Base-by-base conservation (phyloP, 2,113 vertebrate genomes). In the Leptodactylus fuscus region DNA sequence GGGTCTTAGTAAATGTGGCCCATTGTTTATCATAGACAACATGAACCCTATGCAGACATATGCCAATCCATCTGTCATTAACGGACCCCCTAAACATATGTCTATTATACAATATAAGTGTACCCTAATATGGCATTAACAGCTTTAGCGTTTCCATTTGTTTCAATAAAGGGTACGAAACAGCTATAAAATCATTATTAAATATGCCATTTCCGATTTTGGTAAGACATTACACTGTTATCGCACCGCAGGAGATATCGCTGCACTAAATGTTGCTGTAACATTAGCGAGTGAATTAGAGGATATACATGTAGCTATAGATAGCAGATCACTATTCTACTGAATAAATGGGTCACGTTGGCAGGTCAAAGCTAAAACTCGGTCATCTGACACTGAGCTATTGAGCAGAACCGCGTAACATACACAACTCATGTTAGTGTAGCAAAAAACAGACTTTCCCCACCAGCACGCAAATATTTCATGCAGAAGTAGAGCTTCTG, bases 401-500 rank as follows among this genome's bases (percentile, higher is more conserved):
- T 74, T 74, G 49, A 44, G 62, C n/a, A 71, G 62, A 36, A 44
- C 60, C 24, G 46, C 2, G 60, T 29, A 85, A 77, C 75, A n/a
- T 77, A 49, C 51, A 67, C 75, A 24, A 76, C 46, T 69, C 74
- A 36, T 78, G 60, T 67, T 85, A 60, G 18, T 32, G 74, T n/a
- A 80, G 49, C 75, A 70, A 44, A 85, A 51, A 75, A 77, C 60
- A 79, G 83, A 78, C 85, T 87, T 81, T 80, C 81, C 82, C 81
- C 74, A 80, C 74, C 83, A 85, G 76, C 65, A 48, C 65, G 48
- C 76, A 93, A 94, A 95, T 95, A 95, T 95, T 95, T 95, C 94
- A 95, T 95, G 94, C 94, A 95, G 93, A 95, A 95, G 94, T 94
- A 93, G 95, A 95, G 93, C 94, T 94, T 90, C 91, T 91, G 93